Evolutionary conservation across 2,113 vertebrate species (phyloP), one percentile per base, ranked within the genome.

Genomic region (Equus przewalskii): DNA sequence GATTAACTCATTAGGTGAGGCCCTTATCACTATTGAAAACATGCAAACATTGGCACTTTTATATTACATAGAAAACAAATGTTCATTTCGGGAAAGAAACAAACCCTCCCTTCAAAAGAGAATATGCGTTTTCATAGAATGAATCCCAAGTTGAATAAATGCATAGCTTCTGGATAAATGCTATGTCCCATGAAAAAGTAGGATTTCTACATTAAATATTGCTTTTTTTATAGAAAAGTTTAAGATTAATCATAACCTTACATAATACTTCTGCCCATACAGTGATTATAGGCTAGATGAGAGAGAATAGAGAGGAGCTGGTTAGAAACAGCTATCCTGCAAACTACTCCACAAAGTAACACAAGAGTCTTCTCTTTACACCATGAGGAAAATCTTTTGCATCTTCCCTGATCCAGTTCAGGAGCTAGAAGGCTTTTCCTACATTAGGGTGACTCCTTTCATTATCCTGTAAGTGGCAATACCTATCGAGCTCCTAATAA

Each of bases 101-200:
- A 87, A 90, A 41, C 4, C 46, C 93, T 72, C 7, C 22, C 13
- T 84, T 44, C 46, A 54, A 67, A 88, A 91, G 18, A 85, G 44
- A 82, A 69, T 36, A 54, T 0, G 1, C 2, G 82, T 82, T 96
- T 82, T 49, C 96, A 51, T n/a, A 93, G 80, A 82, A 72, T 62
- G 5, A 93, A 88, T 88, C 5, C 15, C 18, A 96, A n/a, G 10
- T 67, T 94, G 51, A 84, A 84, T 88, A 83, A 97, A 93, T 88
- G 28, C 24, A 73, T 11, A 95, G 41, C 33, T 86, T 97, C 28
- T 89, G 15, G 49, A 83, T 94, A 82, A 85, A 95, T 92, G 84
- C 16, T 86, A 70, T 24, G 56, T 36, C 8, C 58, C 16, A 54
- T 36, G 49, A 78, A 75, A 96, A 94, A 85, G n/a, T 10, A 91